phyloP scores from a whole-genome alignment of 2,797 vertebrate species.

The Semaprochilodus insignis region DNA sequence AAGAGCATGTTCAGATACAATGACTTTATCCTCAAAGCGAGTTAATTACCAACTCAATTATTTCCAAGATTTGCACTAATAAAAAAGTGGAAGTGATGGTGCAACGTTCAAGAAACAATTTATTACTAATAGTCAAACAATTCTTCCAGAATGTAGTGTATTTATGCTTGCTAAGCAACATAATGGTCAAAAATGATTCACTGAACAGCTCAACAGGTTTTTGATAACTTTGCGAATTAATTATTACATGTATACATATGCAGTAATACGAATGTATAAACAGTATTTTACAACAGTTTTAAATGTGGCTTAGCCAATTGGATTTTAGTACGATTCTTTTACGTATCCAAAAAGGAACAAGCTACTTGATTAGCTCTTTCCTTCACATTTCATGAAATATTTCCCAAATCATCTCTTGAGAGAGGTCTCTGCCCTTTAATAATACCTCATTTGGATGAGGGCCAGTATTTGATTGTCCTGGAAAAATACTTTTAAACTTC shows the following conservation, averaged over 20 bases:
- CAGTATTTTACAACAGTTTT: too few relatives aligned
- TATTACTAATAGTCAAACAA: background rate
- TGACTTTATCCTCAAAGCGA: background rate
- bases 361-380: background rate
- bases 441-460: background rate
- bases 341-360: background rate
- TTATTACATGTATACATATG: too few relatives aligned
- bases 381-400: background rate
- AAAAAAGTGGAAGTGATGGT: background rate
- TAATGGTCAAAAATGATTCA: too few relatives aligned
- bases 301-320: too few relatives aligned
- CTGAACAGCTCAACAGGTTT: too few relatives aligned
- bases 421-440: constrained; percentile 33
- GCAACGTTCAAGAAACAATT: background rate
- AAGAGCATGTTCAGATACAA: constrained; percentile 3
- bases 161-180: background rate
- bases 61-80: background rate
- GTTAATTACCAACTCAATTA: background rate
- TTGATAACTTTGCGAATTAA: too few relatives aligned
- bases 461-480: constrained; percentile 1
- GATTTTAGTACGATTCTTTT: too few relatives aligned
- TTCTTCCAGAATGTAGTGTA: too few relatives aligned
- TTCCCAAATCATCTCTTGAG: constrained; percentile 12
- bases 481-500: constrained; percentile 68
- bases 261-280: background rate